These are phyloP conservation scores for Lysandra bellargus DNA, from an alignment of 2,888 invertebrate species.

Conservation along the genomic window DNA sequence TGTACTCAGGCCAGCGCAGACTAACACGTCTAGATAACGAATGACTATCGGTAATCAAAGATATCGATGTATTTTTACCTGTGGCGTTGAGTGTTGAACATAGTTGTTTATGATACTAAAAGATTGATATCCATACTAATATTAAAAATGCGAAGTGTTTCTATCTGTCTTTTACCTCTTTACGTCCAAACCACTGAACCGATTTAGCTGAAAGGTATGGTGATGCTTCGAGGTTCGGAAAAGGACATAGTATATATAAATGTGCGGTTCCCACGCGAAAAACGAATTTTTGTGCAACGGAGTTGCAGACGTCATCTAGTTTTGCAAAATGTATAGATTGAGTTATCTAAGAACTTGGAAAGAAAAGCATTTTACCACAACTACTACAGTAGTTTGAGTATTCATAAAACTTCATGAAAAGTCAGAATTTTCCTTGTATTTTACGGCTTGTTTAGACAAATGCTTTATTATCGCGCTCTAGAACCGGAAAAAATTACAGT, in stretches of 20 bases:
- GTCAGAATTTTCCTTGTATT: not conserved
- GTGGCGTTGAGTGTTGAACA: not conserved
- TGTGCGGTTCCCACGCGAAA: no score
- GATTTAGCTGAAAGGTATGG: no score
- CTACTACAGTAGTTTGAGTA: not conserved
- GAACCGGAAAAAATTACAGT: constrained; percentile 16
- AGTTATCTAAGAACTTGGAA: no score
- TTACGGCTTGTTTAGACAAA: constrained; percentile 17
- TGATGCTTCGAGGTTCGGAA: no score
- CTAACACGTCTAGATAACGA: constrained; percentile 8
- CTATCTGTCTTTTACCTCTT: no score
- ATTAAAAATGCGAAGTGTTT: not conserved
- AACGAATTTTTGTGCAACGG: no score
- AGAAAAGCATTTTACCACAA: no score
- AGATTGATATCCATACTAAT: not conserved
- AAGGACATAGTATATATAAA: no score
- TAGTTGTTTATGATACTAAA: not conserved
- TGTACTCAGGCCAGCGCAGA: not conserved
- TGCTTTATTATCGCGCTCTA: constrained; percentile 9
- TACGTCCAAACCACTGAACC: no score
- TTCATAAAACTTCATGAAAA: not conserved
- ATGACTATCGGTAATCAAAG: constrained; percentile 7
- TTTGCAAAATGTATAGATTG: no score
- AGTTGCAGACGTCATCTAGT: no score
- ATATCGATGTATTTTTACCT: constrained; percentile 2